Evolutionary conservation across 1,140 invertebrate species (phyloP).

Genomic region (Agrypnia vestita): DNA sequence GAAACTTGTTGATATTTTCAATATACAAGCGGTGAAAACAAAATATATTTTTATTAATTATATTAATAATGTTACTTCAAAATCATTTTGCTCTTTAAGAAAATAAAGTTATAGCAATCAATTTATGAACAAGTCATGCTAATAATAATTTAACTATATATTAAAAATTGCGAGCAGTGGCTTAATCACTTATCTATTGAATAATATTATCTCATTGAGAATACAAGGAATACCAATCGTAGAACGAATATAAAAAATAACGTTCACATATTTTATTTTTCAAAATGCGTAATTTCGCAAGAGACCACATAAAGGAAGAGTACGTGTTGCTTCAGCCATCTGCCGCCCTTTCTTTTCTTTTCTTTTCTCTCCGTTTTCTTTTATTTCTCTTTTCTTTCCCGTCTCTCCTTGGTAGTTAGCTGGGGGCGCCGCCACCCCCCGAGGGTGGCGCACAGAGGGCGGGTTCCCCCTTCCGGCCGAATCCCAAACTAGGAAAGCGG

Average conservation of each 20-base stretch:
- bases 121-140: background rate
- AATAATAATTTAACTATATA: background rate
- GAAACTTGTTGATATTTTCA: too few relatives aligned
- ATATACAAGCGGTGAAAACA: too few relatives aligned
- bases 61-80: too few relatives aligned
- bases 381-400: conserved; percentile 17
- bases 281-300: background rate
- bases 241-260: background rate
- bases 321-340: conserved; percentile 31
- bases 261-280: background rate
- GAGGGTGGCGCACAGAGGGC: background rate
- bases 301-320: background rate
- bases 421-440: background rate
- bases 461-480: background rate
- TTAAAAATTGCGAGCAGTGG: background rate
- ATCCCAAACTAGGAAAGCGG: background rate
- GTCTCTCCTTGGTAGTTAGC: conserved; percentile 1
- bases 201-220: background rate
- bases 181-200: too few relatives aligned
- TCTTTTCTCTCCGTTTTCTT: conserved; percentile 12
- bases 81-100: too few relatives aligned
- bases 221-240: background rate
- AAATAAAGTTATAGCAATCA: too few relatives aligned
- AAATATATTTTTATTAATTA: too few relatives aligned
- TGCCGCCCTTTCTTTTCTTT: conserved; percentile 22